These are phyloP conservation scores for Ciona savignyi DNA, from an alignment of 23 tunicate genomes.

Conservation along the genomic window DNA sequence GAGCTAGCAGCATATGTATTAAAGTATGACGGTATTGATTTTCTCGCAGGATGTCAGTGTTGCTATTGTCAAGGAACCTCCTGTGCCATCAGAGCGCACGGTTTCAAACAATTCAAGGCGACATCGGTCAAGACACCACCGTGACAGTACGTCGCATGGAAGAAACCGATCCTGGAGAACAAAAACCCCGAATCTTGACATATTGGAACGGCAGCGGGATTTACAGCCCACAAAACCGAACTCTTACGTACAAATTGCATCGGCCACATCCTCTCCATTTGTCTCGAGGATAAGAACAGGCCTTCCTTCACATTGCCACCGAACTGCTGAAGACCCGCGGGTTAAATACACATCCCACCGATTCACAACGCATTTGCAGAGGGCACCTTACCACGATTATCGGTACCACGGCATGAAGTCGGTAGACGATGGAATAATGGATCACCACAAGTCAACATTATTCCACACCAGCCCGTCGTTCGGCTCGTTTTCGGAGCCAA, in stretches of 20 bases:
- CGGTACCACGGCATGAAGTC: constrained; percentile 17
- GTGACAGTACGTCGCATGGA: constrained; percentile 1
- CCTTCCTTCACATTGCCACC: not conserved
- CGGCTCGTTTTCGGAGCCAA: constrained; percentile 9
- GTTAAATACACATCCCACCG: constrained; percentile 10
- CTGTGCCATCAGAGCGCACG: not conserved
- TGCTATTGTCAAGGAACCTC: not conserved
- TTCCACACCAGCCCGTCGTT: constrained; percentile 16
- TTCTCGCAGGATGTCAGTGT: not conserved
- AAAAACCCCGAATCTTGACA: constrained; percentile 72
- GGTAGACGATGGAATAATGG: constrained; percentile 9
- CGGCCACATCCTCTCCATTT: constrained; percentile 15
- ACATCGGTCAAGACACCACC: constrained; percentile 12
- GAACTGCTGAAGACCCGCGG: not conserved
- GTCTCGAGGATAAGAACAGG: not conserved
- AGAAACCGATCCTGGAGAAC: constrained; percentile 34
- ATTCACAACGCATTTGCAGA: constrained; percentile 5
- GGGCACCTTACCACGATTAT: not conserved
- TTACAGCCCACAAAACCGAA: constrained; percentile 85
- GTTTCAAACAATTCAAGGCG: not conserved
- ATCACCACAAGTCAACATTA: constrained; percentile 5
- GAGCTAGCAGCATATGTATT: too few relatives aligned
- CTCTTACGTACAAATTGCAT: constrained; percentile 82
- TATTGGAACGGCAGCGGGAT: constrained; percentile 56
- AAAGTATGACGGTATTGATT: too few relatives aligned